These are phyloP conservation scores for Chrysomela aeneicollis DNA, from an alignment of 2,888 invertebrate genomes.

Conservation along the genomic window DNA sequence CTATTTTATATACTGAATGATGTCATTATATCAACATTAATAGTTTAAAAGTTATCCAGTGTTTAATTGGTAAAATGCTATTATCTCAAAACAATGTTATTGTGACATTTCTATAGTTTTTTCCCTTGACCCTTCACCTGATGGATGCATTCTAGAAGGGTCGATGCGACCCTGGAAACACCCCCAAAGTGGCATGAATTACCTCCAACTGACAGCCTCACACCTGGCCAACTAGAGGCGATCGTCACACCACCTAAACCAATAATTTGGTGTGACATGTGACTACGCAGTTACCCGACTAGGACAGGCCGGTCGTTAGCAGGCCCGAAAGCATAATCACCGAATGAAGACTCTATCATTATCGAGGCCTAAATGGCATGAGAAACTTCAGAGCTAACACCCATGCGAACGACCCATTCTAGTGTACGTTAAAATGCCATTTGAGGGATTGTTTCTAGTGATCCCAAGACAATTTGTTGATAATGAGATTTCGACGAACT, in stretches of 20 bases:
- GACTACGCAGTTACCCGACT: conserved; percentile 28
- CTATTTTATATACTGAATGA: no score
- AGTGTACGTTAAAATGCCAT: conserved; percentile 17
- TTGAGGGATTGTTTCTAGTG: background rate
- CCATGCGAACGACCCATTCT: conserved; percentile 14
- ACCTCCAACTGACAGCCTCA: conserved; percentile 1
- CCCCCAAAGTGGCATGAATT: background rate
- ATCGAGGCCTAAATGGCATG: conserved; percentile 40
- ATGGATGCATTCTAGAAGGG: no score
- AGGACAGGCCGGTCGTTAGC: conserved; percentile 39
- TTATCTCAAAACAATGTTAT: no score
- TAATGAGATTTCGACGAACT: conserved; percentile 21
- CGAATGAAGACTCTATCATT: conserved; percentile 46
- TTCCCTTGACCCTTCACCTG: no score
- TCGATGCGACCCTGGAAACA: no score
- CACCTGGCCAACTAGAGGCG: background rate
- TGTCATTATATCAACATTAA: no score
- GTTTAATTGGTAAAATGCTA: no score
- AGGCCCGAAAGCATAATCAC: conserved; percentile 46
- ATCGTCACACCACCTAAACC: background rate
- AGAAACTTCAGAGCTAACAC: conserved; percentile 37
- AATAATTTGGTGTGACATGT: conserved; percentile 33
- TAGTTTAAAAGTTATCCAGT: no score
- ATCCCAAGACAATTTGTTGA: conserved; percentile 9
- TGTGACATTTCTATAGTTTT: no score